Conservation (phyloP, 2,888 invertebrate genomes). For the Rosalia funebris region DNA sequence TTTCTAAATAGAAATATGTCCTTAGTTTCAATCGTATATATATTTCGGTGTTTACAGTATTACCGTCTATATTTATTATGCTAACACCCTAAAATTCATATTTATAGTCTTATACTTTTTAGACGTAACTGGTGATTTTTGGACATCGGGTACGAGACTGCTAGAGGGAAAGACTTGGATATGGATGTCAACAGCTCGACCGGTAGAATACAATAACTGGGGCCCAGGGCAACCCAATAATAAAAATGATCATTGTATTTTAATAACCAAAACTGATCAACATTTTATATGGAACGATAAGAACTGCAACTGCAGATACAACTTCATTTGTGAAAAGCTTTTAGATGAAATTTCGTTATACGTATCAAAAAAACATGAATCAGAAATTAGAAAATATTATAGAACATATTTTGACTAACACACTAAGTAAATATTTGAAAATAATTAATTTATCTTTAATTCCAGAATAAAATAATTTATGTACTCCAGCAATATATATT, state of each 20-base stretch:
- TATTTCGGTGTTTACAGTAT: too few relatives aligned
- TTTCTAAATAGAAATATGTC: too few relatives aligned
- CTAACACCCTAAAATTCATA: too few relatives aligned
- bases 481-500: too few relatives aligned
- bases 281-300: slow-evolving; percentile 11
- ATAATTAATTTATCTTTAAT: too few relatives aligned
- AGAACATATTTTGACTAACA: slow-evolving; percentile 14
- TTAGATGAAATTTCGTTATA: slow-evolving; percentile 8
- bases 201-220: slow-evolving; percentile 10
- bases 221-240: slow-evolving; percentile 10
- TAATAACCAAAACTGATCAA: neutral
- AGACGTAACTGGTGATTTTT: slow-evolving; percentile 20
- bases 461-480: too few relatives aligned
- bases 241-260: slow-evolving; percentile 16
- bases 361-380: slow-evolving; percentile 5
- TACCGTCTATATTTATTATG: too few relatives aligned
- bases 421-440: too few relatives aligned
- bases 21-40: too few relatives aligned
- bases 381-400: slow-evolving; percentile 17
- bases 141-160: slow-evolving; percentile 20
- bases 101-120: too few relatives aligned
- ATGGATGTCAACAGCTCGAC: slow-evolving; percentile 20
- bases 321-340: slow-evolving; percentile 18
- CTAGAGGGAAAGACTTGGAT: slow-evolving; percentile 18
- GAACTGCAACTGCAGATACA: slow-evolving; percentile 10